Evolutionary conservation across 2,113 vertebrate species (phyloP).

Genomic region (Bos taurus): DNA sequence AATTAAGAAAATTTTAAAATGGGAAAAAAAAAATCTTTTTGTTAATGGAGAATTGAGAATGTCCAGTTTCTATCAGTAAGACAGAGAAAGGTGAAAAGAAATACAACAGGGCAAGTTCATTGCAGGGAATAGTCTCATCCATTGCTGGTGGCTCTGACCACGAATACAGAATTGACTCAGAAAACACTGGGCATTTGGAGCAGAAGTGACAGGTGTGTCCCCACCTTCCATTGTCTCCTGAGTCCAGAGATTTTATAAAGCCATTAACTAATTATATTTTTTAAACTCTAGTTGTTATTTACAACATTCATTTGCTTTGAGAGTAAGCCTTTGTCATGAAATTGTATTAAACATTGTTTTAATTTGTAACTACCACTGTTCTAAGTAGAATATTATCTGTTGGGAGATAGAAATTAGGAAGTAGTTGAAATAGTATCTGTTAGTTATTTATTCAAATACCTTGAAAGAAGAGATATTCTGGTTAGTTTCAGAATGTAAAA

Average conservation of each 20-base stretch:
- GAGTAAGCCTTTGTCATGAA: not conserved
- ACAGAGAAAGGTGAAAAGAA: not conserved
- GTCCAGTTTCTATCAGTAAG: not conserved
- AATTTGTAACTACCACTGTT: not conserved
- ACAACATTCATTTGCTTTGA: slow-evolving; percentile 9
- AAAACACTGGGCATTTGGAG: not conserved
- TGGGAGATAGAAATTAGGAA: slow-evolving; percentile 14
- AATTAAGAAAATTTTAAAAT: not conserved
- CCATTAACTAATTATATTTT: not conserved
- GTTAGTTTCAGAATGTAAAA: not conserved
- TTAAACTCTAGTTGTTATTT: not conserved
- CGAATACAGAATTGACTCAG: not conserved
- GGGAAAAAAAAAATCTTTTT: not conserved
- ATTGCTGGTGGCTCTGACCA: not conserved
- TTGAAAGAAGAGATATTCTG: not conserved
- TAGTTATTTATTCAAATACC: not conserved
- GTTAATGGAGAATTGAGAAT: not conserved
- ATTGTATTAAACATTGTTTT: slow-evolving; percentile 7
- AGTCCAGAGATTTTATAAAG: not conserved
- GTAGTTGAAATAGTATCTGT: not conserved
- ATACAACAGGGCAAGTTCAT: not conserved
- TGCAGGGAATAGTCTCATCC: not conserved
- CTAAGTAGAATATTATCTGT: not conserved
- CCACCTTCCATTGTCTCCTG: not conserved
- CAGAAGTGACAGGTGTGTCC: not conserved